Evolutionary conservation across 2,888 invertebrate species (phyloP), one percentile per base, ranked within the genome.

Genomic region (Hemaris fuciformis): DNA sequence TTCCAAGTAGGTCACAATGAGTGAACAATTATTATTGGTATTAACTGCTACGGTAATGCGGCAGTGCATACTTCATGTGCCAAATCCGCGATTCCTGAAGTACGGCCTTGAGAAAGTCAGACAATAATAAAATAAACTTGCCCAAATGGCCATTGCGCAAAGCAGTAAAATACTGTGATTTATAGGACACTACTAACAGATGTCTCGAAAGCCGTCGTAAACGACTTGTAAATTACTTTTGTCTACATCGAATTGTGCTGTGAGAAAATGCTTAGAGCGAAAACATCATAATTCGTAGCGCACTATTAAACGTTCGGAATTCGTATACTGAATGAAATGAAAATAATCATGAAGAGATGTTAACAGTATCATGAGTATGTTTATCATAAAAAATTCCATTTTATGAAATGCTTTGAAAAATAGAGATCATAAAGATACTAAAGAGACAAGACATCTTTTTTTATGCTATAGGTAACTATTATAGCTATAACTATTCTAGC

Each of bases 41-140:
- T 31, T 20, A 38, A 41, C 22, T 38, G n/a, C 27, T 41, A 63
- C 60, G 57, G 18, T 53, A 27, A 67, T 64, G 61, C 63, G 69
- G 64, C 57, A 65, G 66, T 64, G 34, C 57, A 53, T 60, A 61
- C 25, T 43, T 56, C 57, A 61, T 61, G 73, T 67, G 72, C 73
- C 70, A 74, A 70, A 73, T 59, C 62, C 31, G 27, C 60, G 53
- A 64, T 66, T 64, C 34, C 66, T 57, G 23, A 62, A 63, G 61
- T 45, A 48, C 46, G 53, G 61, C 59, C 46, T 23, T 53, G 48
- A 59, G 59, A 64, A 63, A 62, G 66, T 61, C 63, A 66, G 66
- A 68, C 66, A 64, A 67, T 66, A 70, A 68, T 68, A 70, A 66
- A 63, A 68, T 65, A 69, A 66, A 63, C 57, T 62, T 62, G 62